Conservation (phyloP, 2,797 vertebrate genomes). For the Xenopus petersii region DNA sequence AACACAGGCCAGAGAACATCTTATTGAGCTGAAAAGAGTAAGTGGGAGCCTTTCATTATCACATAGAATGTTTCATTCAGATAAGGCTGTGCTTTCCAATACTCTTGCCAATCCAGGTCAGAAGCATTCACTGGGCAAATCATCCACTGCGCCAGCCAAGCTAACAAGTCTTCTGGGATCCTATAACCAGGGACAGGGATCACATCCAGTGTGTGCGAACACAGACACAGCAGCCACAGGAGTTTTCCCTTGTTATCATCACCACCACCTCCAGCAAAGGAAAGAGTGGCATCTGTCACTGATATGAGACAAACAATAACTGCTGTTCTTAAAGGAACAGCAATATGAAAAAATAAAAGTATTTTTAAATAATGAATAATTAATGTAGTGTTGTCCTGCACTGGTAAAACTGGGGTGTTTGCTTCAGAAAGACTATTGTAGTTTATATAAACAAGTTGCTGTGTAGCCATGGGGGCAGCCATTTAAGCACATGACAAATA, state of each 20-base stretch:
- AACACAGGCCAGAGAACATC: constrained; percentile 72
- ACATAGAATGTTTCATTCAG: constrained; percentile 51
- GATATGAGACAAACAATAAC: constrained; percentile 58
- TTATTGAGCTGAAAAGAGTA: constrained; percentile 62
- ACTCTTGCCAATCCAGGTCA: constrained; percentile 29
- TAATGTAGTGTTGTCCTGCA: no score
- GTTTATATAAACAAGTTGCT: no score
- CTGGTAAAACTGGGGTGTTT: no score
- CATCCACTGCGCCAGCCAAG: constrained; percentile 38
- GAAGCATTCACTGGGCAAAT: background rate
- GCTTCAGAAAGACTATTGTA: no score
- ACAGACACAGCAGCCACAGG: constrained; percentile 1
- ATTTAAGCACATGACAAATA: no score
- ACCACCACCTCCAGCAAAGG: constrained; percentile 53
- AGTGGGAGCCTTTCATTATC: constrained; percentile 50
- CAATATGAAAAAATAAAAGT: no score
- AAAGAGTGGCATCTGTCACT: constrained; percentile 40
- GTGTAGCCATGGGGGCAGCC: no score
- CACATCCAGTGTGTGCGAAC: constrained; percentile 8
- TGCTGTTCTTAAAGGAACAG: constrained; percentile 35
- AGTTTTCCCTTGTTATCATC: constrained; percentile 44
- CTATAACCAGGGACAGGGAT: background rate
- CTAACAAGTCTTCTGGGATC: constrained; percentile 23
- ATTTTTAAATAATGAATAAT: no score
- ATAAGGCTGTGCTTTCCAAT: constrained; percentile 52